These are phyloP conservation scores for Alcedo quadribrachys DNA, from an alignment of 2,797 vertebrate species.

Conservation along the genomic window DNA sequence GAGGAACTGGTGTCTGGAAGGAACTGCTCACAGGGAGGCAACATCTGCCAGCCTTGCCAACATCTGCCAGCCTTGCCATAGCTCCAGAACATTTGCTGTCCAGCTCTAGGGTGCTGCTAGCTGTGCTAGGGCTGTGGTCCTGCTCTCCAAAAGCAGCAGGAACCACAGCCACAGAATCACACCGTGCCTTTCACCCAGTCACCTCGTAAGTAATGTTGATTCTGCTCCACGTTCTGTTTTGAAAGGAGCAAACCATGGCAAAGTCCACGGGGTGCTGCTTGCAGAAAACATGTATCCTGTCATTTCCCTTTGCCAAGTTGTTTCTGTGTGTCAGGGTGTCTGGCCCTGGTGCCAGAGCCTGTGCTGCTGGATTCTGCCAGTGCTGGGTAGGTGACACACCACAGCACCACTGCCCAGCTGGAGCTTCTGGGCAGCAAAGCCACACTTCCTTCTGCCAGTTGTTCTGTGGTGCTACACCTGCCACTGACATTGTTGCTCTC, in stretches of 20 bases:
- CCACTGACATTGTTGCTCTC: rapidly evolving
- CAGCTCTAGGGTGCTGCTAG: not conserved
- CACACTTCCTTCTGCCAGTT: rapidly evolving
- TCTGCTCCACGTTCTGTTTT: not conserved
- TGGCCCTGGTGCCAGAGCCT: not conserved
- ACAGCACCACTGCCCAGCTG: not conserved
- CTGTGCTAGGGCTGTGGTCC: rapidly evolving
- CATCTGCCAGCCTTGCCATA: not conserved
- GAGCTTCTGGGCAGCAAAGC: not conserved
- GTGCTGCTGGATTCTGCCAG: rapidly evolving
- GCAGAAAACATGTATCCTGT: rapidly evolving
- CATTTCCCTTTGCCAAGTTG: rapidly evolving
- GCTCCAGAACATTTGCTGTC: not conserved
- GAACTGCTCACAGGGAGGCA: rapidly evolving
- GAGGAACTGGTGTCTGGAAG: not conserved
- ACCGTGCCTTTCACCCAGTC: not conserved
- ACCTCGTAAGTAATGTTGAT: no score
- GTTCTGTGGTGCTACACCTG: not conserved
- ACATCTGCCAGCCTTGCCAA: not conserved
- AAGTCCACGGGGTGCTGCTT: not conserved
- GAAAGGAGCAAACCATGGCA: not conserved
- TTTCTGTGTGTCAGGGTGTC: not conserved
- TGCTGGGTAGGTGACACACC: not conserved
- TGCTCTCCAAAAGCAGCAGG: not conserved
- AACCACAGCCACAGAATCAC: not conserved